phyloP scores from a whole-genome alignment of 2,797 vertebrate genomes.

The Pseudochaenichthys georgianus region DNA sequence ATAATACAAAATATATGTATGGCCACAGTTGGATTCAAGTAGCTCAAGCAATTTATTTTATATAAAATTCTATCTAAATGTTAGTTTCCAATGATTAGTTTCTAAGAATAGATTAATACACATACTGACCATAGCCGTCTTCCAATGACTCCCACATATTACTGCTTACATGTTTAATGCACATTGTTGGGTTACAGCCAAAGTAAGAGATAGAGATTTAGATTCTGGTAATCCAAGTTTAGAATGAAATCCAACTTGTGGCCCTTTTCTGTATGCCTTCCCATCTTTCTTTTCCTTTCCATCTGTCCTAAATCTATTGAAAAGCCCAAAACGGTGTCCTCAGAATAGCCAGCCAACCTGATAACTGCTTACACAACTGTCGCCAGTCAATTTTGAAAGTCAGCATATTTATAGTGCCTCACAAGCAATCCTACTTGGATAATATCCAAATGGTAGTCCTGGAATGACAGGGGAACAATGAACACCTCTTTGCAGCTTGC shows the following conservation, averaged over 20 bases:
- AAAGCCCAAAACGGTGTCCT: not conserved
- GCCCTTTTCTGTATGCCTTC: no score
- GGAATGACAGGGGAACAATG: constrained; percentile 50
- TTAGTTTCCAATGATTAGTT: no score
- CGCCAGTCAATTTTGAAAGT: constrained; percentile 42
- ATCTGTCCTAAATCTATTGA: no score
- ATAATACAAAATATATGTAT: not conserved
- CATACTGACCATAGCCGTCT: not conserved
- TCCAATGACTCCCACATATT: not conserved
- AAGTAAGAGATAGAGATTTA: not conserved
- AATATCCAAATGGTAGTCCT: constrained; percentile 43
- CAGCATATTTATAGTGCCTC: constrained; percentile 53
- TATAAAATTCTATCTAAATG: no score
- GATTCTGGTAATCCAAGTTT: constrained; percentile 5
- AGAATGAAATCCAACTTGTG: not conserved
- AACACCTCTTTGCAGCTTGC: constrained; percentile 35
- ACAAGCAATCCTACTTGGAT: constrained; percentile 54
- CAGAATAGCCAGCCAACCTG: constrained; percentile 23
- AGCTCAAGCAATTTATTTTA: no score
- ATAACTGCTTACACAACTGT: constrained; percentile 47
- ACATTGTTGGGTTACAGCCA: not conserved
- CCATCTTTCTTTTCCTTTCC: no score
- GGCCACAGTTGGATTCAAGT: not conserved
- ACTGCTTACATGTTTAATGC: not conserved
- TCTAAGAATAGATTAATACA: not conserved